phyloP scores from a whole-genome alignment of 2,888 invertebrate genomes.

The Nysson spinosus region DNA sequence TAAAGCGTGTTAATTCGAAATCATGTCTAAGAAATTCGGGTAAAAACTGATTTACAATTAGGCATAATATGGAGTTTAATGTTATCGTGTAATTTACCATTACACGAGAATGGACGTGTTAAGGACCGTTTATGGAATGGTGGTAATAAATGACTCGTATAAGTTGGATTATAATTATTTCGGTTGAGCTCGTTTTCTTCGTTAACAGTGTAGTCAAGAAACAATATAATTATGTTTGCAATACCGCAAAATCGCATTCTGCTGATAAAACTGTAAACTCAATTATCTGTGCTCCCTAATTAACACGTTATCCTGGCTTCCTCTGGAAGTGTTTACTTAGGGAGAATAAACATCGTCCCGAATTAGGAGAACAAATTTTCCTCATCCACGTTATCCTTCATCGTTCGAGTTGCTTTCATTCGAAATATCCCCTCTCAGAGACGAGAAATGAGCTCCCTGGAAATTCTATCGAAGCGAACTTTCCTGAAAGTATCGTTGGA shows the following conservation, averaged over 20 bases:
- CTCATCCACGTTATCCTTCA: conserved; percentile 17
- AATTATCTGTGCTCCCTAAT: conserved; percentile 63
- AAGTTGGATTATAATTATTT: no score
- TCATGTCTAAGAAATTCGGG: no score
- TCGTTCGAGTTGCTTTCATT: conserved; percentile 13
- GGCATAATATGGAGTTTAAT: no score
- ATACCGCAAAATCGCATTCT: background rate
- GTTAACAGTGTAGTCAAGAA: background rate
- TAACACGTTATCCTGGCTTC: conserved; percentile 58
- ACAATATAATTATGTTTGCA: conserved; percentile 2
- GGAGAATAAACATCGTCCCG: conserved; percentile 59
- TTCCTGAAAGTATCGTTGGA: conserved; percentile 28
- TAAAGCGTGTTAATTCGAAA: no score
- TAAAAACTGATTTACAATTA: no score
- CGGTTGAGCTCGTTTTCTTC: conserved; percentile 1
- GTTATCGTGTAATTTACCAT: no score
- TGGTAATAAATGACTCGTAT: no score
- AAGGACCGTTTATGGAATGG: no score
- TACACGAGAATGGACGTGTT: no score
- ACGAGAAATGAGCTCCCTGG: conserved; percentile 30
- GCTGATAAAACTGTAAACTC: conserved; percentile 59
- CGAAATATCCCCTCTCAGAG: conserved; percentile 19
- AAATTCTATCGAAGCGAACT: conserved; percentile 41
- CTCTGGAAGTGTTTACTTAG: conserved; percentile 44
- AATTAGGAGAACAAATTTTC: conserved; percentile 63